Conservation (phyloP, 2,888 invertebrate genomes). For the Meiosimyza platycephala region DNA sequence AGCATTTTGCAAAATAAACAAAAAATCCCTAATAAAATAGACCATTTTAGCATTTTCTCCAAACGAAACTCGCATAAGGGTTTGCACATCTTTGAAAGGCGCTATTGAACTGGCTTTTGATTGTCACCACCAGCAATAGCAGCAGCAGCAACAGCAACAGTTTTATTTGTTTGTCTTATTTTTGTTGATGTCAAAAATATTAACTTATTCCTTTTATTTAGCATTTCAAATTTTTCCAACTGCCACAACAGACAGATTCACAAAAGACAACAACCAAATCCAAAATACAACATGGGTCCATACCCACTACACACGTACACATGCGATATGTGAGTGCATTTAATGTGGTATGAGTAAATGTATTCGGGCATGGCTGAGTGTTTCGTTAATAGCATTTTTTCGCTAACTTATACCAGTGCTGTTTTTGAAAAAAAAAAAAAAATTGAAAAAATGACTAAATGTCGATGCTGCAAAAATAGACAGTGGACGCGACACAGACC, state of each 20-base stretch:
- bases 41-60: too few relatives aligned
- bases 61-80: too few relatives aligned
- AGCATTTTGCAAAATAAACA: not conserved
- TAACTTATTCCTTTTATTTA: conserved; percentile 48
- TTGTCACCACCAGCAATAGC: conserved; percentile 15
- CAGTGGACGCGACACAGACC: too few relatives aligned
- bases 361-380: conserved; percentile 12
- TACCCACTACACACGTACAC: not conserved
- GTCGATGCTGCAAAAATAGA: too few relatives aligned
- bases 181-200: conserved; percentile 50
- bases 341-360: not conserved
- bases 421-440: too few relatives aligned
- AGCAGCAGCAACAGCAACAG: conserved; percentile 24
- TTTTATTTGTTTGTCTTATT: conserved; percentile 46
- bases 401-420: conserved; percentile 19
- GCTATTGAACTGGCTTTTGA: not conserved
- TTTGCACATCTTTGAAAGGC: too few relatives aligned
- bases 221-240: not conserved
- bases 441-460: too few relatives aligned
- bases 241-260: conserved; percentile 32
- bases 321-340: not conserved
- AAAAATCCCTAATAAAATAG: too few relatives aligned
- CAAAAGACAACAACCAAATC: conserved; percentile 25
- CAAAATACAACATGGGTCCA: not conserved
- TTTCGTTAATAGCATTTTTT: conserved; percentile 34